phyloP scores from a whole-genome alignment of 1,140 invertebrate species.

The Adoxophyes honmai region DNA sequence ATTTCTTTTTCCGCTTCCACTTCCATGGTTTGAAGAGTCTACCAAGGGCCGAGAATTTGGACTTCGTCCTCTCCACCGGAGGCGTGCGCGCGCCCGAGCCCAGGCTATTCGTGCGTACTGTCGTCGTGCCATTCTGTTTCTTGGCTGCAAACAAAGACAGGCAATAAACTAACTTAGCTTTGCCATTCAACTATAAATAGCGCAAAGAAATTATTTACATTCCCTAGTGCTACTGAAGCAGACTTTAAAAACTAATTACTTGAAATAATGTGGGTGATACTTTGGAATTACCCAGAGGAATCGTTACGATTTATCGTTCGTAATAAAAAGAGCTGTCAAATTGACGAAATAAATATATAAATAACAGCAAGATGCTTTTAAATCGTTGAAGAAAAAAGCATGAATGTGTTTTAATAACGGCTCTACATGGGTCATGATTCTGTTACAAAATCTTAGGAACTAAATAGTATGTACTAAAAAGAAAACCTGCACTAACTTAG shows the following conservation, averaged over 20 bases:
- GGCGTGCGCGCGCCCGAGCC: conserved; percentile 87
- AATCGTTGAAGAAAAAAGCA: background rate
- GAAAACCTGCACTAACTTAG: no score
- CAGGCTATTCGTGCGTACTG: conserved; percentile 90
- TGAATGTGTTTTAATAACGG: background rate
- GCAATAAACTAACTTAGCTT: background rate
- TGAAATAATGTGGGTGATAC: background rate
- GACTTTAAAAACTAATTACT: background rate
- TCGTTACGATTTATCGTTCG: background rate
- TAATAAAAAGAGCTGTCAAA: background rate
- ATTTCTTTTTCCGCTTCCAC: conserved; percentile 99
- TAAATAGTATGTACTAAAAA: no score
- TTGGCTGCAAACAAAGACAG: conserved; percentile 86
- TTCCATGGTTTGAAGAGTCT: conserved; percentile 99
- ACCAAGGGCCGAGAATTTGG: conserved; percentile 94
- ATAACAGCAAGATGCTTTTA: no score
- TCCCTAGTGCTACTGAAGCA: background rate
- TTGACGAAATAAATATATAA: background rate
- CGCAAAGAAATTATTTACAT: background rate
- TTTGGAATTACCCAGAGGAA: background rate
- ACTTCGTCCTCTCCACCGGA: conserved; percentile 89
- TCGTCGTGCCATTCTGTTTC: conserved; percentile 94
- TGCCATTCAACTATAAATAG: background rate
- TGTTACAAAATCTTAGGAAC: no score
- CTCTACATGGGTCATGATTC: no score